Evolutionary conservation across 2,888 invertebrate species (phyloP), one percentile per base, ranked within the genome.

Genomic region (Nemotelus pantherinus): DNA sequence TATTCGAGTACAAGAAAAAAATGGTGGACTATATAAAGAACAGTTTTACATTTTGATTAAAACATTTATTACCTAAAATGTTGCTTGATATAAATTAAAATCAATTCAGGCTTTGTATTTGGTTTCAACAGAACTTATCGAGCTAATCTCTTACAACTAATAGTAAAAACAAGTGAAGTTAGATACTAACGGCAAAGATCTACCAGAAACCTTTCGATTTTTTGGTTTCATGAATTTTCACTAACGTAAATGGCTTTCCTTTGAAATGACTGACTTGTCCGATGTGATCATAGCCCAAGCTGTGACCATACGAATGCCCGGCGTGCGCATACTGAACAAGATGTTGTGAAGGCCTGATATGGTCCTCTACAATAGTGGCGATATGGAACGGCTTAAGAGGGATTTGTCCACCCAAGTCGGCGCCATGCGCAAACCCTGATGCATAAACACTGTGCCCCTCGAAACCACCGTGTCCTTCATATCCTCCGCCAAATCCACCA

Each of bases 21-120:
- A 25, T 25, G 25, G 25, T 25, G 25, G 25, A 25, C 25, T 25
- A 25, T 25, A 25, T 25, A 25, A 57, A 57, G 25, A 57, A 7
- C 25, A 57, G 53, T 53, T 57, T 57, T 60, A 39, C 3, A 60
- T 60, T 39, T 70, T 70, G 55, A 70, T 43, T 41, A 41, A 7
- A 41, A 43, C 9, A 55, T 70, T 70, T 70, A 70, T 70, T 70
- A 55, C 50, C 25, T 7, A 50, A 5, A 65, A 45, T n/a, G 7
- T 5, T 55, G 39, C 55, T 43, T 41, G 7, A 74, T 47, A 74
- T 74, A 74, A 74, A 74, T 74, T 74, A 74, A 60, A 57, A 60
- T 60, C 74, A 60, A 60, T 50, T 60, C 60, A 74, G 74, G 63
- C 74, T 48, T 55, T 55, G 53, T 70, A 63, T 74, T 74, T 74